These are phyloP conservation scores for Neotoxoptera formosana DNA, from an alignment of 1,140 invertebrate genomes.

Conservation along the genomic window DNA sequence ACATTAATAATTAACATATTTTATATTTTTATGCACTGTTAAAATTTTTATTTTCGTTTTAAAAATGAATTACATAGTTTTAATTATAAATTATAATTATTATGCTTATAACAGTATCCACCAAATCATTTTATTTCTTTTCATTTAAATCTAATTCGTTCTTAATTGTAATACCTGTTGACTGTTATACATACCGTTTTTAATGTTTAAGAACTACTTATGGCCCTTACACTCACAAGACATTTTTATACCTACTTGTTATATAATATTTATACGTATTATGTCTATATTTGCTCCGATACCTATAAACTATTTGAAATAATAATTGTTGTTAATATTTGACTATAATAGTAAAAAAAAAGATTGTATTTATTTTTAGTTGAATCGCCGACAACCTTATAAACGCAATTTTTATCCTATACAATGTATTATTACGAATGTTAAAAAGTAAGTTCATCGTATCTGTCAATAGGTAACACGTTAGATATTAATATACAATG, in stretches of 20 bases:
- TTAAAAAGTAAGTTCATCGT: neutral
- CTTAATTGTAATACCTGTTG: too few relatives aligned
- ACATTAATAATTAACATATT: too few relatives aligned
- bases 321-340: neutral
- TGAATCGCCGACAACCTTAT: neutral
- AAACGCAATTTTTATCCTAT: neutral
- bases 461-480: neutral
- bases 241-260: neutral
- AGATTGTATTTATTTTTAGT: neutral
- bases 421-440: neutral
- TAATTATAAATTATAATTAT: too few relatives aligned
- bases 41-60: too few relatives aligned
- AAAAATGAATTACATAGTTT: too few relatives aligned
- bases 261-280: too few relatives aligned
- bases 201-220: neutral
- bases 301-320: neutral
- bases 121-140: neutral
- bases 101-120: too few relatives aligned
- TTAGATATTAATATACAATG: neutral
- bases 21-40: too few relatives aligned
- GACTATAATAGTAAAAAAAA: neutral
- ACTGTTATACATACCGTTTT: neutral
- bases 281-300: neutral
- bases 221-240: neutral
- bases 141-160: neutral